A percentile compares a stretch with the other conserved stretches of the same genome.
Evolutionary conservation across 2,113 vertebrate genomes (phyloP).

Genomic region (Dinomys branickii): DNA sequence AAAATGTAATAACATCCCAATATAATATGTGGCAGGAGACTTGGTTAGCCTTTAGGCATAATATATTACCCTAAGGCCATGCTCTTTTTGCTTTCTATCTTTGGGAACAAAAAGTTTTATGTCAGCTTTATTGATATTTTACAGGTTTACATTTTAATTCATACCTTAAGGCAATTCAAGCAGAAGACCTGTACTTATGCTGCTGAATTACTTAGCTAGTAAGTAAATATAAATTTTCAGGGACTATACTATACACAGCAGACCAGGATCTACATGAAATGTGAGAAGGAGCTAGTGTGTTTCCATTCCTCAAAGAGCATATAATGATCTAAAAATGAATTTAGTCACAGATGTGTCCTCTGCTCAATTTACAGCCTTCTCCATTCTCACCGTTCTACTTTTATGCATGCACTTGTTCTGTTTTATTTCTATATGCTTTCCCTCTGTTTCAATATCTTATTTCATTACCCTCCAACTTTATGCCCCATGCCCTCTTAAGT

Average conservation of each 20-base stretch:
- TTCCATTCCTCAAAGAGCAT: background rate
- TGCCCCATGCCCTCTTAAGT: fast-evolving
- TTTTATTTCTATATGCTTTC: background rate
- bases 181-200: conserved; percentile 47
- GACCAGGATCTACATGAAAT: background rate
- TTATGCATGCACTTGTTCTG: background rate
- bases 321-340: background rate
- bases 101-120: conserved; percentile 78
- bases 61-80: conserved; percentile 78
- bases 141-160: conserved; percentile 82
- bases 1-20: conserved; percentile 75
- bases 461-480: background rate
- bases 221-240: conserved; percentile 68
- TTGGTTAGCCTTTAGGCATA: conserved; percentile 76
- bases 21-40: conserved; percentile 77
- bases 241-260: background rate
- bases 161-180: conserved; percentile 69
- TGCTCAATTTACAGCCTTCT: fast-evolving
- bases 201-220: conserved; percentile 63
- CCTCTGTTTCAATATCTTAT: background rate
- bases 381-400: background rate
- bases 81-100: conserved; percentile 77
- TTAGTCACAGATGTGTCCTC: background rate
- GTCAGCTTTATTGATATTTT: conserved; percentile 81
- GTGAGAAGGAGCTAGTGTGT: background rate